phyloP scores from a whole-genome alignment of 2,888 invertebrate genomes.

The Thysanoteuthis rhombus region DNA sequence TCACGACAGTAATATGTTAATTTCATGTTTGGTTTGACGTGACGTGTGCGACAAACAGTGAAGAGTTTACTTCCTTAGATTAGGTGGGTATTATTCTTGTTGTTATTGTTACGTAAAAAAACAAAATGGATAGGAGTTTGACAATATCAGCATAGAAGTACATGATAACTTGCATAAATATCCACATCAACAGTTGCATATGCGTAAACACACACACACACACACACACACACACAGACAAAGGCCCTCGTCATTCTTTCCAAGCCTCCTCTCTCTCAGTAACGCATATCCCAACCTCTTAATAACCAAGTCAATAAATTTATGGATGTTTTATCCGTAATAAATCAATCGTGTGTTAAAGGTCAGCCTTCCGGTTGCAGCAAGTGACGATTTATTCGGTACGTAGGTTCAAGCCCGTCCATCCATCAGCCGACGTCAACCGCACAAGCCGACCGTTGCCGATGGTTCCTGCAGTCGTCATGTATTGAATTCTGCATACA shows the following conservation, averaged over 20 bases:
- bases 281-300: background rate
- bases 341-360: background rate
- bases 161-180: no score
- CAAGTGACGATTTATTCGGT: background rate
- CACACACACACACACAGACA: background rate
- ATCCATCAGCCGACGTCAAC: conserved; percentile 12
- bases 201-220: no score
- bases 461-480: background rate
- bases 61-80: no score
- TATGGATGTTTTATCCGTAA: background rate
- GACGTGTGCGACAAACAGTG: no score
- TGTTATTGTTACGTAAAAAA: no score
- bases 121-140: no score
- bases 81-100: no score
- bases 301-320: background rate
- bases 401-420: background rate
- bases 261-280: background rate
- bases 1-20: no score
- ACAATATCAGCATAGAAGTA: no score
- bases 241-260: background rate
- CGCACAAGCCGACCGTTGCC: background rate
- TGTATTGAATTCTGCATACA: background rate
- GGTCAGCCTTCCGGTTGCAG: background rate
- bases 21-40: no score
- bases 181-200: no score